Percentiles rank a stretch among this genome's conserved stretches.
Conservation (phyloP, 2,888 invertebrate species). For the Lepidochitona cinerea region DNA sequence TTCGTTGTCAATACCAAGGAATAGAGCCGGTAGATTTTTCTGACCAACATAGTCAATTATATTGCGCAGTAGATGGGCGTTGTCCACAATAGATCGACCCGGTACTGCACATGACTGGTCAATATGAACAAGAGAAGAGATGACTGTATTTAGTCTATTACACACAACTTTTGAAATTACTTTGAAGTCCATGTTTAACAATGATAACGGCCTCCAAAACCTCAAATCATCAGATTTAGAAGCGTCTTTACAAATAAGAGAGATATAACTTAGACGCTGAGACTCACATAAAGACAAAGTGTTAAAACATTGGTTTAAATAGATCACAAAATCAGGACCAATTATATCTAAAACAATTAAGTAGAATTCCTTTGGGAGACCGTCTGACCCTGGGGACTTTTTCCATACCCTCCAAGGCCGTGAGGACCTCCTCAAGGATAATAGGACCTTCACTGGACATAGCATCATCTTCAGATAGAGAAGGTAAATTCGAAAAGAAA, state of each 20-base stretch:
- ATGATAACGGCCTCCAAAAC: constrained; percentile 38
- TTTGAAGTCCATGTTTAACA: constrained; percentile 39
- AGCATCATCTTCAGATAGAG: not conserved
- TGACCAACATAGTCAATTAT: constrained; percentile 33
- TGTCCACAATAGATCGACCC: constrained; percentile 40
- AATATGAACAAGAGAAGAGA: constrained; percentile 24
- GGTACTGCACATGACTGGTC: constrained; percentile 38
- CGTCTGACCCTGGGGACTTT: constrained; percentile 12
- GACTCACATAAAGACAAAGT: not conserved
- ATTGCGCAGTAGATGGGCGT: constrained; percentile 33
- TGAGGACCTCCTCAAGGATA: not conserved
- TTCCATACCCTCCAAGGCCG: constrained; percentile 4
- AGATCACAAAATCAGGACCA: not conserved
- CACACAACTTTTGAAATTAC: constrained; percentile 35
- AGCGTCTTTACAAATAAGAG: constrained; percentile 36
- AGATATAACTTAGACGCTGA: constrained; percentile 3
- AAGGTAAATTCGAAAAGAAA: constrained; percentile 9
- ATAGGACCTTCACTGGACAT: constrained; percentile 1
- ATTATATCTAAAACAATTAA: constrained; percentile 2
- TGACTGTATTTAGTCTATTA: constrained; percentile 26
- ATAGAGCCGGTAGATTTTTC: constrained; percentile 27
- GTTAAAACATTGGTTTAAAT: not conserved
- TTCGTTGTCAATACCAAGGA: constrained; percentile 35
- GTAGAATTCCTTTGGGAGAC: constrained; percentile 12
- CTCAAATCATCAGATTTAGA: constrained; percentile 24